Evolutionary conservation across 1,140 invertebrate species (phyloP), one percentile per base, ranked within the genome.

Genomic region (Lepeophtheirus salmonis): DNA sequence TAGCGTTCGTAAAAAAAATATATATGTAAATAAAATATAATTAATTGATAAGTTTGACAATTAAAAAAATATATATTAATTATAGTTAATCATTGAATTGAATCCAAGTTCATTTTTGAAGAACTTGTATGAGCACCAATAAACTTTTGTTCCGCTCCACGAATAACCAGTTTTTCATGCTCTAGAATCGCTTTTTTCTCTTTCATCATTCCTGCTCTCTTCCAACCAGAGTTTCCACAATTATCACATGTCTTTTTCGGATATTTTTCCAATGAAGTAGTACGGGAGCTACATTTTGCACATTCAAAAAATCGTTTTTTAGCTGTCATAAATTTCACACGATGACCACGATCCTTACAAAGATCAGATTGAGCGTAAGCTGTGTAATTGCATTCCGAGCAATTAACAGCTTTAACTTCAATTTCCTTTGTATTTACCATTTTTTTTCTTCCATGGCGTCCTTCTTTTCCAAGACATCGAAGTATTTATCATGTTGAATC

Each of bases 381-480:
- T 1, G 59, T 61, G 16, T 54, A 53, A 18, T 61, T 61, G 25
- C 59, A 61, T 18, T 2, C 3, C 10, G 54, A 18, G 50, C 59
- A 61, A 13, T 13, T 55, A 2, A 61, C 59, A 20, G 51, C 59
- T 17, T 30, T 50, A 20, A 41, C 30, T 16, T 57, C 22, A 2
- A 57, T 26, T 17, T 57, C 56, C 56, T 13, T 25, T 14, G 56
- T 51, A 18, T 61, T 49, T 13, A 22, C 4, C 50, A 56, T 55
- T 30, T 41, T 59, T 41, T 52, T 24, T 61, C 59, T 23, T 58
- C 56, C 56, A 58, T 58, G 4, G 18, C 56, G n/a, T 58, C 56
- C 20, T 48, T 58, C 41, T 58, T 58, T 20, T 58, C 56, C 14
- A 53, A 17, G 17, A 18, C 18, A 25, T 53, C 59, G 21, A 61